Evolutionary conservation across 2,797 vertebrate genomes (phyloP).

Genomic region (Tachyglossus aculeatus): DNA sequence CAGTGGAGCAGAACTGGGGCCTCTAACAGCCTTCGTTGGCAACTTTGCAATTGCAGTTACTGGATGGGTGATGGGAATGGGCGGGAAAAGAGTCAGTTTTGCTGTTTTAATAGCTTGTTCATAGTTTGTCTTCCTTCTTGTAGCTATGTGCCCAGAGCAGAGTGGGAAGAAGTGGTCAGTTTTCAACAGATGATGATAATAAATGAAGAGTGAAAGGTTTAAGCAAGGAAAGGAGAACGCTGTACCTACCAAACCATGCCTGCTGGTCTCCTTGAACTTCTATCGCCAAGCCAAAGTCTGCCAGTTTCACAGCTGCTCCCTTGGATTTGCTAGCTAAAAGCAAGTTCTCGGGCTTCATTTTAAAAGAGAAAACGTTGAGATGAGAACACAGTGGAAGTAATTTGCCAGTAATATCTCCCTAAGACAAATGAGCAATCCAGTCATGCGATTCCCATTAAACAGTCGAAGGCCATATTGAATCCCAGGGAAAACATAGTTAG

Average conservation of each 20-base stretch:
- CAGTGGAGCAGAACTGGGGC: too few species aligned
- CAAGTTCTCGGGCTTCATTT: slow-evolving; percentile 93
- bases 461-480: slow-evolving; percentile 18
- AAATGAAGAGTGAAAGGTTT: background rate
- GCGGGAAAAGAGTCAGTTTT: too few species aligned
- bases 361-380: slow-evolving; percentile 51
- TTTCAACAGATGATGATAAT: background rate
- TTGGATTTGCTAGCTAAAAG: slow-evolving; percentile 97
- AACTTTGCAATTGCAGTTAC: too few species aligned
- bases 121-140: too few species aligned
- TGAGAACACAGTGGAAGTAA: slow-evolving; percentile 48
- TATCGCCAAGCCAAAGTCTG: slow-evolving; percentile 95
- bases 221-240: background rate
- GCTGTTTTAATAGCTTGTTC: too few species aligned
- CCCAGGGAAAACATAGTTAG: slow-evolving; percentile 29
- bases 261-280: slow-evolving; percentile 97
- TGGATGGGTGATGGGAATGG: too few species aligned
- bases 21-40: too few species aligned
- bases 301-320: slow-evolving; percentile 95
- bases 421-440: slow-evolving; percentile 1
- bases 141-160: too few species aligned
- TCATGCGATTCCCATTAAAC: slow-evolving; percentile 4
- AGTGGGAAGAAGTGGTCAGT: too few species aligned
- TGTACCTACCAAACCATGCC: slow-evolving; percentile 94
- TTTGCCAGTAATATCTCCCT: slow-evolving; percentile 1